A percentile compares a stretch with the other conserved stretches of the same genome.
Evolutionary conservation across 37 sponge, comb jelly and placozoan species (phyloP).

Genomic region (Haliclona indistincta): DNA sequence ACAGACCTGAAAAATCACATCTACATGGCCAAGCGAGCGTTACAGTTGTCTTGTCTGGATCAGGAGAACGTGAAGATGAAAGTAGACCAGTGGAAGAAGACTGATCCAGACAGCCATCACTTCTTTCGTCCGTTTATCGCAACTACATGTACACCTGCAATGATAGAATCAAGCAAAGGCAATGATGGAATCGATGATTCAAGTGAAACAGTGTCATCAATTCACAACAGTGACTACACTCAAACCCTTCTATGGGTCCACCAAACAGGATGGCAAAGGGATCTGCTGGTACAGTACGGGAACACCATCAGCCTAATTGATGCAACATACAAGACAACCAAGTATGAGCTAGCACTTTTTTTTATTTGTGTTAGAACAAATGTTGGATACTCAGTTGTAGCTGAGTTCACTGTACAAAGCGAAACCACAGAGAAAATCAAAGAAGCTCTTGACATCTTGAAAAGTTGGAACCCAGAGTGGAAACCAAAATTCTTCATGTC

Average conservation of each 20-base stretch:
- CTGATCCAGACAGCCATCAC: not conserved
- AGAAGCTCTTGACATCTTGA: conserved; percentile 26
- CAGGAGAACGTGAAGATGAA: conserved; percentile 32
- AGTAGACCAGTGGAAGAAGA: conserved; percentile 28
- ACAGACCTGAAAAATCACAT: conserved; percentile 34
- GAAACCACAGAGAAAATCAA: not conserved
- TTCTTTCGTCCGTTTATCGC: conserved; percentile 14
- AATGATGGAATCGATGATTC: not conserved
- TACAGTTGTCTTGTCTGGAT: conserved; percentile 22
- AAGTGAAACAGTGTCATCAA: too few relatives aligned
- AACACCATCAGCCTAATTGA: conserved; percentile 34
- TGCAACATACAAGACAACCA: conserved; percentile 52
- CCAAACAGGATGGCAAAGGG: conserved; percentile 47
- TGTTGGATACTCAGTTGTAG: too few relatives aligned
- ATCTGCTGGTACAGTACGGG: conserved; percentile 39
- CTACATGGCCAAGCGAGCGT: conserved; percentile 6
- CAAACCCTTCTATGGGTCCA: conserved; percentile 33
- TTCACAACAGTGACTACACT: not conserved
- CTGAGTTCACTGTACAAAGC: conserved; percentile 31
- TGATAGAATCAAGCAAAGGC: too few relatives aligned
- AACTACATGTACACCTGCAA: too few relatives aligned
- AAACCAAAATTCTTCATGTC: conserved; percentile 29
- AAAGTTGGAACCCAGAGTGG: conserved; percentile 41
- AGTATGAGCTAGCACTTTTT: conserved; percentile 46
- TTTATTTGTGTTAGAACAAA: conserved; percentile 39